Conservation (phyloP, 1,140 invertebrate genomes). For the Calephelis nemesis region DNA sequence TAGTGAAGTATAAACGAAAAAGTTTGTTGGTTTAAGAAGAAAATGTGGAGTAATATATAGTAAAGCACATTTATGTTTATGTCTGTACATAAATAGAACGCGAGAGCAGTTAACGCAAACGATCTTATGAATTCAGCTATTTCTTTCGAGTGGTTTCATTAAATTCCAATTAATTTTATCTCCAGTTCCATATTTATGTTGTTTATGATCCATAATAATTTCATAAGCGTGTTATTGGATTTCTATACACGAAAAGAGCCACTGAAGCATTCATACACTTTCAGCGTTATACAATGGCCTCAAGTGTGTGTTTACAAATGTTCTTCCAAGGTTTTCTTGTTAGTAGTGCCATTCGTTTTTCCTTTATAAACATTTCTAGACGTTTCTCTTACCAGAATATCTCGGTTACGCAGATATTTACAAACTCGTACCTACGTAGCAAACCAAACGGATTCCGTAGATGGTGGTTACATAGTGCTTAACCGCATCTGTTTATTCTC, state of each 20-base stretch:
- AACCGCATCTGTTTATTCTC: slow-evolving; percentile 43
- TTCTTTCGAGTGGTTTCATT: slow-evolving; percentile 19
- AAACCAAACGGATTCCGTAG: slow-evolving; percentile 26
- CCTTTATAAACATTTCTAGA: slow-evolving; percentile 7
- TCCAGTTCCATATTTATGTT: slow-evolving; percentile 17
- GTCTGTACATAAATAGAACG: slow-evolving; percentile 15
- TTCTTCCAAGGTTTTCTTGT: slow-evolving; percentile 21
- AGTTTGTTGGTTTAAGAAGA: background rate
- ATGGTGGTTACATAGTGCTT: slow-evolving; percentile 1
- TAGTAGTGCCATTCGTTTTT: slow-evolving; percentile 21
- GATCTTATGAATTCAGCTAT: slow-evolving; percentile 22
- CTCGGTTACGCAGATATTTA: slow-evolving; percentile 15
- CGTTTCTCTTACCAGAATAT: slow-evolving; percentile 23
- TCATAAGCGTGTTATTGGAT: slow-evolving; percentile 68
- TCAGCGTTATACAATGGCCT: slow-evolving; percentile 12
- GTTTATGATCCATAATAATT: slow-evolving; percentile 42
- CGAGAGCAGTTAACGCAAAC: slow-evolving; percentile 10
- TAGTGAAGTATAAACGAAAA: background rate
- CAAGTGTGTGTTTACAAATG: slow-evolving; percentile 22
- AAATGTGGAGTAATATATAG: slow-evolving; percentile 10
- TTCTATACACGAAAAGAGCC: slow-evolving; percentile 39
- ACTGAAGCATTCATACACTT: slow-evolving; percentile 15
- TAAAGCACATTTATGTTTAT: slow-evolving; percentile 14
- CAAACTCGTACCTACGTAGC: slow-evolving; percentile 13
- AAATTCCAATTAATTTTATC: slow-evolving; percentile 19